Base-by-base conservation (phyloP, 2,797 vertebrate species). In the Gymnothorax reevesii region DNA sequence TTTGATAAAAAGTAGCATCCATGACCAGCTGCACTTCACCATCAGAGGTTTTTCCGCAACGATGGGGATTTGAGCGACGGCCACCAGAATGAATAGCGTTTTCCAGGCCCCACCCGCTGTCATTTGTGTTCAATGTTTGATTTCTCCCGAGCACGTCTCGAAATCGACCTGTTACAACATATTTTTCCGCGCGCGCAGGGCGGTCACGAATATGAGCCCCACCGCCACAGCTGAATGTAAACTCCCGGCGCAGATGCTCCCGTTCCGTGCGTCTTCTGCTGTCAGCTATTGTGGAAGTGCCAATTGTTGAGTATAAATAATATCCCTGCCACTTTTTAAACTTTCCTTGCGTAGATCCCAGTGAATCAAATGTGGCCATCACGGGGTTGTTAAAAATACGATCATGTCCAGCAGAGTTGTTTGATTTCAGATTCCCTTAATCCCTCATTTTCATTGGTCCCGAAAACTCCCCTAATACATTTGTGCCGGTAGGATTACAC, bases 371-470 rank as follows among this genome's bases (percentile, higher is more conserved):
- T 71, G 22, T 86, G 57, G 89, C 88, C 86, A 84, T 79, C 7
- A 77, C 87, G 52, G 71, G 84, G 3, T 87, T 83, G 85, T 82
- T 13, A 20, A 71, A 85, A 86, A 82, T 87, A 64, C 83, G 27
- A 84, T 84, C 4, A 85, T 89, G 82, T 88, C 88, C 90, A 75
- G 87, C 87, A 17, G 86, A 87, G 84, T 88, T 89, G 69, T 85
- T 71, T 87, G 60, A 82, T 87, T 77, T 79, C 88, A 85, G 87
- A 84, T 88, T 88, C 88, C 91, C 10, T 87, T 54, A 86, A 89
- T 80, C 59, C 87, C 88, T 93, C 92, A 91, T 92, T 90, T 88
- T 91, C 87, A 91, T 91, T 90, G 91, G 92, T 93, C 90, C 83
- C 71, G 71, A 60, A 60, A 22, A 57, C 60, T 89, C 49, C 73